A percentile compares a stretch with the other conserved stretches of the same genome.
Evolutionary conservation across 2,888 invertebrate genomes (phyloP).

Genomic region (Odiellus spinosus): DNA sequence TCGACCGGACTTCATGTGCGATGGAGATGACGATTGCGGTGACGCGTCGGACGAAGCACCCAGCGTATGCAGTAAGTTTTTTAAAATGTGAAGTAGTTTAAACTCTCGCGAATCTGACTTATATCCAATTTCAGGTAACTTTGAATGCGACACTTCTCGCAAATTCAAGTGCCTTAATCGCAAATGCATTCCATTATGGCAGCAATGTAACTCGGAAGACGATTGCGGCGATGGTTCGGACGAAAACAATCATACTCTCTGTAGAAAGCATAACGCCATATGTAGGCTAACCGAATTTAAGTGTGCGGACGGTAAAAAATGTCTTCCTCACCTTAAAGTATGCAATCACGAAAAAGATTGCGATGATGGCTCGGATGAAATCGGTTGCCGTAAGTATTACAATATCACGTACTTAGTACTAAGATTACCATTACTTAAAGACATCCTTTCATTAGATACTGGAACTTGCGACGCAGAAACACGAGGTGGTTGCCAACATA

Average conservation of each 20-base stretch:
- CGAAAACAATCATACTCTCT: constrained; percentile 84
- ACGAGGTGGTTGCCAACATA: constrained; percentile 76
- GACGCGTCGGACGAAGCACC: constrained; percentile 76
- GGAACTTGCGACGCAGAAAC: constrained; percentile 23
- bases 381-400: constrained; percentile 57
- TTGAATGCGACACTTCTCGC: constrained; percentile 53
- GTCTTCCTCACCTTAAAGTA: constrained; percentile 56
- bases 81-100: too few relatives aligned
- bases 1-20: constrained; percentile 71
- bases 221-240: constrained; percentile 91
- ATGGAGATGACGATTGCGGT: constrained; percentile 78
- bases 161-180: constrained; percentile 81
- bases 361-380: constrained; percentile 74
- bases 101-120: neutral
- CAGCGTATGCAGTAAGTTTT: constrained; percentile 45
- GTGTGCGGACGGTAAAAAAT: constrained; percentile 64
- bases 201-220: constrained; percentile 67
- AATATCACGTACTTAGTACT: neutral
- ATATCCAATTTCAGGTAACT: constrained; percentile 6
- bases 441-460: constrained; percentile 5
- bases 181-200: constrained; percentile 32
- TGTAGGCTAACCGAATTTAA: constrained; percentile 53
- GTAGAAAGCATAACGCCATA: constrained; percentile 50
- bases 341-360: constrained; percentile 85
- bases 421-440: too few relatives aligned